Conservation (phyloP, 2,888 invertebrate genomes). For the Oligia latruncula region DNA sequence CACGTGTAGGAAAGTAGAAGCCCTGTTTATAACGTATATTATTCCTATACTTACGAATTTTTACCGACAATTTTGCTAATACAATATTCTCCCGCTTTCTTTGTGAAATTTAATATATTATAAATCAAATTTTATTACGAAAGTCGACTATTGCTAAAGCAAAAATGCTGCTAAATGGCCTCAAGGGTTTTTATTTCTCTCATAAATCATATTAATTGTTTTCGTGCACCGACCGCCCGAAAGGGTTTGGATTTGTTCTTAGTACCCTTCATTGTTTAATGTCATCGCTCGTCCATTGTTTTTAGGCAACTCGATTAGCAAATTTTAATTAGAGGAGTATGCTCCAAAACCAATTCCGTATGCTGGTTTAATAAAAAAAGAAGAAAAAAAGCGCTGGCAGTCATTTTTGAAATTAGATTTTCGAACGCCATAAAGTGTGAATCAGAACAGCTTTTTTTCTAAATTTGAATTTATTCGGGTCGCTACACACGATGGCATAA, state of each 20-base stretch:
- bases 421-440: slow-evolving; percentile 30
- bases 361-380: slow-evolving; percentile 7
- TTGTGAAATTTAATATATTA: slow-evolving; percentile 76
- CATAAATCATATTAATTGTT: slow-evolving; percentile 88
- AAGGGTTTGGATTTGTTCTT: slow-evolving; percentile 77
- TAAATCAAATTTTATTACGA: slow-evolving; percentile 83
- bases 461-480: slow-evolving; percentile 50
- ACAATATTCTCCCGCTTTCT: slow-evolving; percentile 66
- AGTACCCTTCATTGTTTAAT: slow-evolving; percentile 69
- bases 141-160: slow-evolving; percentile 82
- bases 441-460: slow-evolving; percentile 32
- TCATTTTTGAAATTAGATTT: slow-evolving; percentile 45
- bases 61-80: slow-evolving; percentile 52
- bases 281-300: slow-evolving; percentile 68
- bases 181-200: slow-evolving; percentile 86
- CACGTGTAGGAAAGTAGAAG: slow-evolving; percentile 20
- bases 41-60: slow-evolving; percentile 25
- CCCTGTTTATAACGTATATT: slow-evolving; percentile 46
- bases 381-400: background rate
- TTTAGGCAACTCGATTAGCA: slow-evolving; percentile 66
- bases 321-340: slow-evolving; percentile 65
- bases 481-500: slow-evolving; percentile 41
- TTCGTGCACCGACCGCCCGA: slow-evolving; percentile 75
- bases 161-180: slow-evolving; percentile 85
- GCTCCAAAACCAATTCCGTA: slow-evolving; percentile 23